phyloP scores from a whole-genome alignment of 1,140 invertebrate species.

The Hyles euphorbiae region DNA sequence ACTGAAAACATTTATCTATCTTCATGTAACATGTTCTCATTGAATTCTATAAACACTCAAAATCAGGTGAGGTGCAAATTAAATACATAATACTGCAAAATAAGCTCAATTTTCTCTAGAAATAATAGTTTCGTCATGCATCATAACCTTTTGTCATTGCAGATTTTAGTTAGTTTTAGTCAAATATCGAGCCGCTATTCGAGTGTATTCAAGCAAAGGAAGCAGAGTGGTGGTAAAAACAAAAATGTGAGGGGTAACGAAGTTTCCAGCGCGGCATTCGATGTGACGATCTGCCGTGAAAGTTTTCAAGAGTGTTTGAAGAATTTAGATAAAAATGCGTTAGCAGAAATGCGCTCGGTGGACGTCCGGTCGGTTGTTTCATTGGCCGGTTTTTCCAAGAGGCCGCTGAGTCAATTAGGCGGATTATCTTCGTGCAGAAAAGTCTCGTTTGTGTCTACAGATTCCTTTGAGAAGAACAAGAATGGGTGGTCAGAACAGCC shows the following conservation, averaged over 20 bases:
- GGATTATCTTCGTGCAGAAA: constrained; percentile 41
- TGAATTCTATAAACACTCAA: constrained; percentile 73
- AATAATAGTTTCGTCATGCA: constrained; percentile 47
- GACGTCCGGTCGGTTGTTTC: constrained; percentile 42
- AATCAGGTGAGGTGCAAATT: constrained; percentile 47
- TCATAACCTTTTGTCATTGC: constrained; percentile 62
- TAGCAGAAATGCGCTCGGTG: constrained; percentile 56
- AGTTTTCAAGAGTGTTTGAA: constrained; percentile 58
- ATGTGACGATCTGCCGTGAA: constrained; percentile 54
- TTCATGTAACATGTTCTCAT: constrained; percentile 75
- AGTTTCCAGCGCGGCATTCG: constrained; percentile 28
- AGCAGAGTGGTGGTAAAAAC: constrained; percentile 50
- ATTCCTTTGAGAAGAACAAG: constrained; percentile 63
- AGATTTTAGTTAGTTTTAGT: constrained; percentile 72
- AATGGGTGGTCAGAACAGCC: constrained; percentile 51
- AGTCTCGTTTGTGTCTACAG: constrained; percentile 59
- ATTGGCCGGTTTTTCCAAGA: constrained; percentile 26
- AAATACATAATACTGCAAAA: constrained; percentile 4
- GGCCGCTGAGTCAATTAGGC: constrained; percentile 19
- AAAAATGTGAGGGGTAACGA: constrained; percentile 58
- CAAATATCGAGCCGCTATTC: constrained; percentile 67
- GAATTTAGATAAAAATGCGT: constrained; percentile 65
- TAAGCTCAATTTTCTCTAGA: not conserved
- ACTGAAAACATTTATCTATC: constrained; percentile 49
- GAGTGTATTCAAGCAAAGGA: constrained; percentile 64